Conservation (phyloP, 2,113 vertebrate species). For the Psammodynastes pulverulentus region DNA sequence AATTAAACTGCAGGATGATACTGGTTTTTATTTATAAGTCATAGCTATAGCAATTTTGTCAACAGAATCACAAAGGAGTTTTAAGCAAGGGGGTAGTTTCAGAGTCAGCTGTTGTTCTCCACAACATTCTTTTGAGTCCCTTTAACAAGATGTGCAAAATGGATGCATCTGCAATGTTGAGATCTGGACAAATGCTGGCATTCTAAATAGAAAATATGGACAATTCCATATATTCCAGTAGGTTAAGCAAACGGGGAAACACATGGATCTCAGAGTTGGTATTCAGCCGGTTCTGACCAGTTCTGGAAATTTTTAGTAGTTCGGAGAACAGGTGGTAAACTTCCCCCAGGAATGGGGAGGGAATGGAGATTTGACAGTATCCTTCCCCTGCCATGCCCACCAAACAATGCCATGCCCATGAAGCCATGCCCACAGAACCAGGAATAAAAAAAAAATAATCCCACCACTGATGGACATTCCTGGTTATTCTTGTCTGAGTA, state of each 20-base stretch:
- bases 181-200: not conserved
- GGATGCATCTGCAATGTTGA: not conserved
- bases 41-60: not conserved
- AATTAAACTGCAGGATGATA: not conserved
- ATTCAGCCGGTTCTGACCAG: no score
- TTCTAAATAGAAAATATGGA: not conserved
- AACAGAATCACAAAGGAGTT: not conserved
- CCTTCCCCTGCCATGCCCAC: no score
- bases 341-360: no score
- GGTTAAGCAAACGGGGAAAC: not conserved
- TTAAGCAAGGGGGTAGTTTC: not conserved
- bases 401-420: no score
- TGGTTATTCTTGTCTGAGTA: not conserved
- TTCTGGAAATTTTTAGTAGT: no score
- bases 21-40: not conserved
- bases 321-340: no score
- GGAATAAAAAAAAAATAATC: no score
- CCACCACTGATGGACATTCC: no score
- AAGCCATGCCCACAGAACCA: no score
- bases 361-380: no score
- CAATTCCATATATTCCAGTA: not conserved
- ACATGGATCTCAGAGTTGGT: no score
- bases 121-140: not conserved
- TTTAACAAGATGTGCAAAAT: not conserved
- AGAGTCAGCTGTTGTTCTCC: not conserved